Base-by-base conservation (phyloP, 2,113 vertebrate genomes). In the Solea senegalensis region DNA sequence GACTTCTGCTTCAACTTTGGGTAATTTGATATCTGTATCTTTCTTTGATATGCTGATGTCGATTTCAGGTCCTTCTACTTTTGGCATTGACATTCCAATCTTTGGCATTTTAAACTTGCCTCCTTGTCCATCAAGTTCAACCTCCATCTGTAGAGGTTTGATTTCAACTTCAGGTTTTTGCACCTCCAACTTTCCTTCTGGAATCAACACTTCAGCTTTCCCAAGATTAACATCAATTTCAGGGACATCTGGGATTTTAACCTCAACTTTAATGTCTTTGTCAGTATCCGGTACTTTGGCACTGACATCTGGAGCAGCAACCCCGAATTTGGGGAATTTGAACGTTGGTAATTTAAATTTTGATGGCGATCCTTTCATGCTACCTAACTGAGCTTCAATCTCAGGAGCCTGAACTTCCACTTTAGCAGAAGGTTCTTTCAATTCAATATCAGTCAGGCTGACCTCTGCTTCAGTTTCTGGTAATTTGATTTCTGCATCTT, bases 281-380 rank as follows among this genome's bases (percentile, higher is more conserved):
- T n/a, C n/a, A n/a, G n/a, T n/a, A n/a, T 75, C 58, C 12, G 65
- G 59, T 65, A 57, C 46, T 49, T 63, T 57, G 7, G 10, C 9
- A 0, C 9, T 81, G 21, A 76, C 2, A 43, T 45, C 63, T 55
- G 65, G 27, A 28, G 27, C 60, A 4, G 26, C 8, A 27, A 10
- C 15, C 49, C 62, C 83, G 55, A 81, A 85, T 71, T 61, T 83
- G 1, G 82, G 86, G 14, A 80, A 74, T 65, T 76, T 86, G 9
- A 80, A 54, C 28, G 79, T 59, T 27, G 82, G 56, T 67, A 86
- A 81, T 28, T 76, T 84, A 5, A 80, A 58, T 9, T 53, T 53
- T 53, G 21, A 53, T 7, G 51, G 21, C 27, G 51, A 53, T 53
- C 16, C 51, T 7, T 11, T 57, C 0, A 54, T 6, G 6, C 71